Evolutionary conservation across 2,797 vertebrate species (phyloP), one percentile per base, ranked within the genome.

Genomic region (Hippocampus kuda): DNA sequence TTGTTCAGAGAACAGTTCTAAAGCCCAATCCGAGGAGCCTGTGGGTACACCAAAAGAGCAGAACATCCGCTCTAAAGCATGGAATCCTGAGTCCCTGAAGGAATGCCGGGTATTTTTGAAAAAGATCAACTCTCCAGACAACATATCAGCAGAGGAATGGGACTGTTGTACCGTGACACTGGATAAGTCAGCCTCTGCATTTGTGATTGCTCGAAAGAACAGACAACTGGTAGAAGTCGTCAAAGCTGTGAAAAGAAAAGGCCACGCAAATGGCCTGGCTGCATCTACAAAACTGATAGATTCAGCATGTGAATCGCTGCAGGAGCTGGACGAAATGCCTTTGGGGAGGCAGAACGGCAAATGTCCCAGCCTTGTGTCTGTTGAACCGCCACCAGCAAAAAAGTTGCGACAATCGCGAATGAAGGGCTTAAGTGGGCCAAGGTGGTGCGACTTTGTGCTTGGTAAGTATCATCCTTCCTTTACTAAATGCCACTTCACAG

Each of bases 21-120:
- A 75, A 65, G 70, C 87, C 83, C 89, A 89, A 73, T 84, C 84
- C 77, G 81, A 79, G 84, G 79, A 85, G 54, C 73, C 75, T 54
- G 66, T 71, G 69, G 82, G 77, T 72, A 65, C 66, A 69, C 72
- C 75, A 66, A 88, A 89, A 81, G 85, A 91, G 81, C 83, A 86
- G 68, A 83, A 84, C 61, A 78, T 90, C 66, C 80, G 83, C 80
- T 90, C 86, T 10, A 90, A 92, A 83, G 82, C 88, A 53, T 96
- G 93, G 93, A 94, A 88, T 85, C 86, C 93, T 69, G 92, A 93
- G 88, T 91, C 86, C 20, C 91, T 98, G 81, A 96, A 94, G 87
- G 94, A 98, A 75, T 98, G 96, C 81, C 91, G 94, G 62, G 96
- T 98, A 88, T 98, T 97, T 91, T 87, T 98, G 81, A 95, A 91